These are phyloP conservation scores for Tetragnatha montana DNA, from an alignment of 2,888 invertebrate species.

Conservation along the genomic window DNA sequence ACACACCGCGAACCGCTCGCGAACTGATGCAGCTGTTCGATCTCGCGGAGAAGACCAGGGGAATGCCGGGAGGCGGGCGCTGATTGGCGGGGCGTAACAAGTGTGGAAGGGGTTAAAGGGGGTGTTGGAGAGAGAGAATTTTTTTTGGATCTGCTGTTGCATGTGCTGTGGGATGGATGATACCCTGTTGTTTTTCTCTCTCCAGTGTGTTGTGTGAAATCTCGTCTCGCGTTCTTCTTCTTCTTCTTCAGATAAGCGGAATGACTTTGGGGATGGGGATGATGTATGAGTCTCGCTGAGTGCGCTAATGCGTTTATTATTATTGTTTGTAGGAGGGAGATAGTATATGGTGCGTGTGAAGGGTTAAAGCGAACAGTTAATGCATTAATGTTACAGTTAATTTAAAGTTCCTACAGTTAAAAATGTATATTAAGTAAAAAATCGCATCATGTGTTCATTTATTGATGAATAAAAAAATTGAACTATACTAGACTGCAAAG, in stretches of 20 bases:
- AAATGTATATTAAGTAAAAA: no score
- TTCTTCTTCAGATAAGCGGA: not conserved
- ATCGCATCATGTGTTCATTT: no score
- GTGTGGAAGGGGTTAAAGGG: conserved; percentile 61
- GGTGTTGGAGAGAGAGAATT: not conserved
- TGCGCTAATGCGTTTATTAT: no score
- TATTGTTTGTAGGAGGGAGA: no score
- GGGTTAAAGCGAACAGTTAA: no score
- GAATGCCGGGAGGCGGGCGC: conserved; percentile 57
- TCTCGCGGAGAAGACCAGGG: conserved; percentile 17
- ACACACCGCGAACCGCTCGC: conserved; percentile 12
- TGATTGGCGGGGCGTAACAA: conserved; percentile 68
- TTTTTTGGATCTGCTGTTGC: conserved; percentile 42
- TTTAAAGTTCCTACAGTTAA: no score
- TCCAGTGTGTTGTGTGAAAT: conserved; percentile 1
- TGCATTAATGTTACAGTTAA: no score
- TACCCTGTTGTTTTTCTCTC: conserved; percentile 8
- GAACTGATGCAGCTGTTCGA: conserved; percentile 44
- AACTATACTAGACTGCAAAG: no score
- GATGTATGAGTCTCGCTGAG: no score
- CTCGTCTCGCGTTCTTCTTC: not conserved
- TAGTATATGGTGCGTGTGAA: no score
- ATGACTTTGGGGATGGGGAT: no score
- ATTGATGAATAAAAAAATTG: no score
- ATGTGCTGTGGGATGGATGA: conserved; percentile 39